These are phyloP conservation scores for Trichogramma evanescens DNA, from an alignment of 2,888 invertebrate genomes.

Conservation along the genomic window DNA sequence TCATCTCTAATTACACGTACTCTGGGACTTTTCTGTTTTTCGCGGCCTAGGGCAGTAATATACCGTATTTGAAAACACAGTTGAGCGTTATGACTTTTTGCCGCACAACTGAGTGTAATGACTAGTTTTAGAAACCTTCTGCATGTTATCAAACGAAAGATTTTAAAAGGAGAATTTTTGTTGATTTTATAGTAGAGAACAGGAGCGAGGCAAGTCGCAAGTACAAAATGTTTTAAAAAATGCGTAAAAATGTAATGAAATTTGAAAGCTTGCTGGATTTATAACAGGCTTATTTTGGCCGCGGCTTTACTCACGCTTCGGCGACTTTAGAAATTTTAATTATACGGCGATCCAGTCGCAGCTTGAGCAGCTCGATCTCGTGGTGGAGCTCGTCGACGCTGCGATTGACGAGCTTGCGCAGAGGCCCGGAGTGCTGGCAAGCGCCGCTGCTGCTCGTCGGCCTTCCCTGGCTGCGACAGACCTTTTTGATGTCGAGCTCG, in stretches of 20 bases:
- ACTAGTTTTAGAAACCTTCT: too few species aligned
- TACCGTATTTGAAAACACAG: too few species aligned
- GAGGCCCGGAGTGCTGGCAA: conserved; percentile 23
- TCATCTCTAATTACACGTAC: too few species aligned
- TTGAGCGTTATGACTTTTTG: too few species aligned
- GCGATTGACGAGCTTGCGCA: conserved; percentile 49
- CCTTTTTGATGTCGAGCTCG: conserved; percentile 95
- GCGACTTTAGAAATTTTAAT: conserved; percentile 90
- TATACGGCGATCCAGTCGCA: conserved; percentile 77
- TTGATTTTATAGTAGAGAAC: too few species aligned
- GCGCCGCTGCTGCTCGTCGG: neutral
- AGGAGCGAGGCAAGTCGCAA: neutral
- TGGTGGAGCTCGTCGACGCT: conserved; percentile 58
- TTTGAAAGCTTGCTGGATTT: neutral
- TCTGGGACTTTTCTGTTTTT: too few species aligned
- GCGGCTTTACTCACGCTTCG: conserved; percentile 68
- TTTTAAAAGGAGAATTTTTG: too few species aligned
- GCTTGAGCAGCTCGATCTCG: conserved; percentile 69
- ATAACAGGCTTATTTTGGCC: neutral
- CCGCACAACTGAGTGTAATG: too few species aligned
- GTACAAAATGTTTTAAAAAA: neutral
- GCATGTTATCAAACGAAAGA: too few species aligned
- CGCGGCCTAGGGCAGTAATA: too few species aligned
- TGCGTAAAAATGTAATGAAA: too few species aligned
- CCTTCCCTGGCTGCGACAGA: conserved; percentile 55